These are phyloP conservation scores for Melanotaenia parkinsoni DNA, from an alignment of 2,797 vertebrate genomes.

Conservation along the genomic window DNA sequence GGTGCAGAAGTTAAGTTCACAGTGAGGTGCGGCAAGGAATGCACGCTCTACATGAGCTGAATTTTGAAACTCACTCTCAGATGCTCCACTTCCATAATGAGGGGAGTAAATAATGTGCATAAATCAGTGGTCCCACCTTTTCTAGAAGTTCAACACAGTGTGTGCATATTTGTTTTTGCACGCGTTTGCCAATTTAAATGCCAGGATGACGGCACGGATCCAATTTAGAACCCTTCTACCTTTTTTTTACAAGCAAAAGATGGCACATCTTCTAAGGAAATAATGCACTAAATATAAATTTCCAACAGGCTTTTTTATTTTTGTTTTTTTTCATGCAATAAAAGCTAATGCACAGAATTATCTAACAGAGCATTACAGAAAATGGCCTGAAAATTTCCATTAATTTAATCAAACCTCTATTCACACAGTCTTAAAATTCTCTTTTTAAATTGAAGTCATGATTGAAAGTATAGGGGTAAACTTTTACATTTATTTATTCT, in stretches of 20 bases:
- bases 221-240: slow-evolving; percentile 30
- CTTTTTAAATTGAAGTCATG: neutral
- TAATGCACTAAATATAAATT: neutral
- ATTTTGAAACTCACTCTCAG: slow-evolving; percentile 36
- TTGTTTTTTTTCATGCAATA: neutral
- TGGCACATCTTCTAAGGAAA: neutral
- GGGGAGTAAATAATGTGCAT: slow-evolving; percentile 58
- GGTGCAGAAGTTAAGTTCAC: slow-evolving; percentile 62
- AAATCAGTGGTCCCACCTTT: slow-evolving; percentile 27
- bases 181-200: slow-evolving; percentile 44
- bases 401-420: neutral
- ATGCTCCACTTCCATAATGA: slow-evolving; percentile 67
- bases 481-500: too few species aligned
- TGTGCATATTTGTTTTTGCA: slow-evolving; percentile 28
- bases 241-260: slow-evolving; percentile 19
- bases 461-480: neutral
- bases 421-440: neutral
- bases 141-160: slow-evolving; percentile 6
- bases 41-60: slow-evolving; percentile 35
- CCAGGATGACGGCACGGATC: slow-evolving; percentile 8
- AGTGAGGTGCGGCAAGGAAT: slow-evolving; percentile 48
- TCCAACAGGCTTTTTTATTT: too few species aligned
- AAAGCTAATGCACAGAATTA: neutral
- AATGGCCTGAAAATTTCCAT: too few species aligned
- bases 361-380: too few species aligned